Base-by-base conservation (phyloP, 1,140 invertebrate species). In the Cyrtorhinus lividipennis region DNA sequence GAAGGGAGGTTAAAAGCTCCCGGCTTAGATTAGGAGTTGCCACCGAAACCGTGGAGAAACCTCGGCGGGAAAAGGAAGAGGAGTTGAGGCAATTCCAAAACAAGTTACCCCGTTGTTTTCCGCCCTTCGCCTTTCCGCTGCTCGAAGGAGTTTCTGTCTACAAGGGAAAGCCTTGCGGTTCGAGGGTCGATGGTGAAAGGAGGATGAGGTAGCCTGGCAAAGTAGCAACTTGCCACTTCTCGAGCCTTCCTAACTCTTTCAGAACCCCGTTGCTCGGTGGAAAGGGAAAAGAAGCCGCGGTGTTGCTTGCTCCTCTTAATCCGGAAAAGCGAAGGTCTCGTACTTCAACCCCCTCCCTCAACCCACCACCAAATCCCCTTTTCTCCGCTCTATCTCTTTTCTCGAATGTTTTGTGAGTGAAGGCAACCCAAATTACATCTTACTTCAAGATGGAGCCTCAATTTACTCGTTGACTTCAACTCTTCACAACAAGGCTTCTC, bases 191-290 rank as follows among this genome's bases (percentile, higher is more conserved):
- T n/a, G n/a, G n/a, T n/a, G n/a, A n/a, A 20, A 20, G 18, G 12
- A 22, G 48, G 48, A 53, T 22, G 48, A 53, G 48, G 48, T 20
- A 10, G 48, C 12, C 48, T n/a, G 18, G 48, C 30, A 53, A 53
- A 53, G 20, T 53, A 53, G 48, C 48, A 53, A 53, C 48, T 53
- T 53, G 48, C 48, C 48, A 53, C 48, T 53, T 53, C 48, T 53
- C 48, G 48, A 53, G 48, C 20, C 48, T 53, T 53, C 48, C 48
- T 53, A 53, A 53, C 48, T 53, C 48, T 53, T 53, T 53, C 48
- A 22, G 18, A 53, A 3, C 48, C 5, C 18, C 20, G 10, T 12
- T 12, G 48, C 5, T 8, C 10, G 48, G 48, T 13, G 20, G 5
- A 53, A 20, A 20, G 20, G 8, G 48, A 8, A 8, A 20, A 3